Evolutionary conservation across 2,888 invertebrate species (phyloP), one percentile per base, ranked within the genome.

Genomic region (Mellilla xanthometata): DNA sequence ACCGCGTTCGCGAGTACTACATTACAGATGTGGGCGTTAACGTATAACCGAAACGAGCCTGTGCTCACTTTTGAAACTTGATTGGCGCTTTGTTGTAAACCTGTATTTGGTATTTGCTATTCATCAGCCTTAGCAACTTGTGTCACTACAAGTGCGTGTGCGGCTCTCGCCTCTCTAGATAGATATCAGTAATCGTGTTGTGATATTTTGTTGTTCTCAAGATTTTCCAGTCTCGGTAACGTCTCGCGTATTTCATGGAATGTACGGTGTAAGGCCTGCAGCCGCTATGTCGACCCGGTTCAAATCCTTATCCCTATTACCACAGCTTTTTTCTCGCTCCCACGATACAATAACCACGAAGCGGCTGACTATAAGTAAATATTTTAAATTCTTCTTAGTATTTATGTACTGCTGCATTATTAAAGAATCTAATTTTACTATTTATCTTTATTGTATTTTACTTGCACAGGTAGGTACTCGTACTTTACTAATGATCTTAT

Each of bases 1-100:
- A 83, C 87, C 86, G 82, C 77, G 68, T 76, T 86, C 54, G 53
- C 62, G 64, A 69, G 70, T 74, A 61, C 70, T 69, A 75, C 77
- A 70, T 74, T 70, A 73, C 71, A 68, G 55, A 70, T 66, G 81
- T 76, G 67, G 73, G 69, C 65, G 72, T 72, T 66, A 70, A 61
- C 63, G 66, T 73, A 68, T 66, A 69, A 60, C 57, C 62, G 68
- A 66, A 63, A 65, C 57, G 52, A 59, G 51, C 51, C 48, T 19
- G 15, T 36, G 49, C 49, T 36, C 33, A 54, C 42, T 48, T 52
- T 56, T 52, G 19, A 46, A 46, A 50, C 44, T 45, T 54, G 52
- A 54, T 54, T 49, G 43, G 51, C 28, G 34, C 49, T 54, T 50
- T 54, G 51, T 52, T 52, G 30, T 42, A 40, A 50, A 52, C 49